Base-by-base conservation (phyloP, 2,797 vertebrate genomes). In the Selene dorsalis region DNA sequence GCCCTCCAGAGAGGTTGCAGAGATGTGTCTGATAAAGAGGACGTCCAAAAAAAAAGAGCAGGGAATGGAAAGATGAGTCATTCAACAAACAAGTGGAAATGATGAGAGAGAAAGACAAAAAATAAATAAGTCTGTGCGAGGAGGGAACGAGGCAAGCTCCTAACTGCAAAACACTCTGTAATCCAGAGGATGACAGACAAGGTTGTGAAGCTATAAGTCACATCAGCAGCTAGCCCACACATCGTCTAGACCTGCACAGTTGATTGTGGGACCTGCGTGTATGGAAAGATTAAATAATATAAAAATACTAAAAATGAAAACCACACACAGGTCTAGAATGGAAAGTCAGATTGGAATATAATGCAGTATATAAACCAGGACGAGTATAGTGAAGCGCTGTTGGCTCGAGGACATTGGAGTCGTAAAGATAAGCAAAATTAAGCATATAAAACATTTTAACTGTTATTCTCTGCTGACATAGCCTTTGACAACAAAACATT, bases 21-120 rank as follows among this genome's bases (percentile, higher is more conserved):
- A 78, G 74, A 83, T 22, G 57, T 57, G 71, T 67, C 62, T 81
- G 84, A 86, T 80, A 80, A 87, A 84, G 69, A 78, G 39, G n/a
- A 62, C 56, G 35, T 85, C 50, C 63, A 73, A 79, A 75, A 87
- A 81, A 85, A 88, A 81, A 71, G 75, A 72, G 83, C 69, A 83
- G 65, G 20, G 70, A 47, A 79, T 83, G 75, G 77, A 84, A 86
- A 84, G 80, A 89, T 81, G 76, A 90, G 69, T 77, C 85, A 84
- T 66, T 90, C 75, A 73, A 67, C 55, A 75, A 82, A 84, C 53
- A 84, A 73, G 69, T 76, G 80, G 80, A 88, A 86, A 77, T 79
- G 73, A 82, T 79, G 77, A 84, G 60, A 61, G 41, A 71, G 65
- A 73, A 17, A 75, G 43, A 64, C 55, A 73, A 41, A 77, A 69